Evolutionary conservation across 30 jellyfish, hydroid and myxozoan species (phyloP).

Genomic region (Pseudorhiza aurosa): DNA sequence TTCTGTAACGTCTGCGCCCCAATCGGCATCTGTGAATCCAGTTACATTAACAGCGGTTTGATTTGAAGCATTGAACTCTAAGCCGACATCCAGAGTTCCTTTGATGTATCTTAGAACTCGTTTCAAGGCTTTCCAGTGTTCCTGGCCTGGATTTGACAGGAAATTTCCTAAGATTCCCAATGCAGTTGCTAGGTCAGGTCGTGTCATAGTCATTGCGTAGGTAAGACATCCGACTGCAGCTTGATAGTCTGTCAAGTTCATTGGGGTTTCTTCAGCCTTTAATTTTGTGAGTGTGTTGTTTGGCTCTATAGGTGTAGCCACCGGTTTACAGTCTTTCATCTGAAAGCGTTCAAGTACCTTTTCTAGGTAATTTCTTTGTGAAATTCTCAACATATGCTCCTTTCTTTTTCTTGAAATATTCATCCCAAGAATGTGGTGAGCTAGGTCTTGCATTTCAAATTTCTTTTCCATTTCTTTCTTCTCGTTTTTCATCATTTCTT

Average conservation of each 20-base stretch:
- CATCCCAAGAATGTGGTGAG: too few relatives aligned
- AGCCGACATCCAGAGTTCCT: constrained; percentile 45
- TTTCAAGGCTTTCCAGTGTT: constrained; percentile 39
- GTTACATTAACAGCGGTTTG: background rate
- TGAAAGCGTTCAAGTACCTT: constrained; percentile 19
- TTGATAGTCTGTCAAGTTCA: constrained; percentile 5
- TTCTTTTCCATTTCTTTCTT: constrained; percentile 1
- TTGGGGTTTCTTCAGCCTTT: background rate
- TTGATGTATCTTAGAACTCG: constrained; percentile 43
- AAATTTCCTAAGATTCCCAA: background rate
- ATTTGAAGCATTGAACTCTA: constrained; percentile 10
- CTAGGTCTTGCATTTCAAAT: constrained; percentile 31
- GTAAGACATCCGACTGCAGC: constrained; percentile 36
- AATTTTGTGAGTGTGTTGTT: too few relatives aligned
- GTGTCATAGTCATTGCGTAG: constrained; percentile 37
- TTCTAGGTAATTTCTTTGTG: constrained; percentile 12
- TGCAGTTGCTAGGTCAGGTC: constrained; percentile 41
- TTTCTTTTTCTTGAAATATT: too few relatives aligned
- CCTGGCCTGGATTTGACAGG: constrained; percentile 31
- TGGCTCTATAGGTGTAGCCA: constrained; percentile 45
- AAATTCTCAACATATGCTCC: background rate
- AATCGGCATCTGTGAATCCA: constrained; percentile 44
- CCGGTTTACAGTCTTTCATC: constrained; percentile 49
- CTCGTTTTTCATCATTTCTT: constrained; percentile 10
- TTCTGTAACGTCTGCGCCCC: constrained; percentile 42